A percentile compares a stretch with the other conserved stretches of the same genome.
Evolutionary conservation across 2,113 vertebrate genomes (phyloP).

Genomic region (Perca flavescens): DNA sequence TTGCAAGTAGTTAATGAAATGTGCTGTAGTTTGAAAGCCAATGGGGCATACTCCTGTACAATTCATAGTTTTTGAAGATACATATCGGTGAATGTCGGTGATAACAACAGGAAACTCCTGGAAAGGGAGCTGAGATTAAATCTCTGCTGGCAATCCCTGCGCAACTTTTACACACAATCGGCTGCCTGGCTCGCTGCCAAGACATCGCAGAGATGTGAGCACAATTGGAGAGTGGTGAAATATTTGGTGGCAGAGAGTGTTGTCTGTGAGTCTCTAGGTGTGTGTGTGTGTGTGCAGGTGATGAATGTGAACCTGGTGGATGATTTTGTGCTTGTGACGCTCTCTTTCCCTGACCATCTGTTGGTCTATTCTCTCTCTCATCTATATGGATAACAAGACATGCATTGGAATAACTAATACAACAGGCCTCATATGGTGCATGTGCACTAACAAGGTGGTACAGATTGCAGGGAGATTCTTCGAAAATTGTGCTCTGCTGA

Average conservation of each 20-base stretch:
- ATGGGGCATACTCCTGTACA: background rate
- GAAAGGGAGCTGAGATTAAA: slow-evolving; percentile 55
- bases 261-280: slow-evolving; percentile 51
- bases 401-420: slow-evolving; percentile 75
- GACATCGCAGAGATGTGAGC: slow-evolving; percentile 17
- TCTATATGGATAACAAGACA: slow-evolving; percentile 78
- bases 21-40: slow-evolving; percentile 15
- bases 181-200: slow-evolving; percentile 46
- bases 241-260: slow-evolving; percentile 40
- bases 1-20: slow-evolving; percentile 37
- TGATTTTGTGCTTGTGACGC: slow-evolving; percentile 60
- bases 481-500: slow-evolving; percentile 15
- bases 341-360: slow-evolving; percentile 76
- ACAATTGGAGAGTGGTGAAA: slow-evolving; percentile 42
- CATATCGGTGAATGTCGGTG: slow-evolving; percentile 28
- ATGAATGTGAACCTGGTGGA: slow-evolving; percentile 37
- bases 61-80: slow-evolving; percentile 26
- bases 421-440: slow-evolving; percentile 66
- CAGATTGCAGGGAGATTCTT: slow-evolving; percentile 49
- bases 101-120: slow-evolving; percentile 34
- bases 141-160: slow-evolving; percentile 42
- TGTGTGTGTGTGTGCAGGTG: slow-evolving; percentile 43
- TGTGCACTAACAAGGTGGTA: slow-evolving; percentile 69
- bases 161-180: slow-evolving; percentile 55
- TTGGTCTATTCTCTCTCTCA: slow-evolving; percentile 66